A percentile compares a stretch with the other conserved stretches of the same genome.
Evolutionary conservation across 2,888 invertebrate genomes (phyloP).

Genomic region (Ectemnius cavifrons): DNA sequence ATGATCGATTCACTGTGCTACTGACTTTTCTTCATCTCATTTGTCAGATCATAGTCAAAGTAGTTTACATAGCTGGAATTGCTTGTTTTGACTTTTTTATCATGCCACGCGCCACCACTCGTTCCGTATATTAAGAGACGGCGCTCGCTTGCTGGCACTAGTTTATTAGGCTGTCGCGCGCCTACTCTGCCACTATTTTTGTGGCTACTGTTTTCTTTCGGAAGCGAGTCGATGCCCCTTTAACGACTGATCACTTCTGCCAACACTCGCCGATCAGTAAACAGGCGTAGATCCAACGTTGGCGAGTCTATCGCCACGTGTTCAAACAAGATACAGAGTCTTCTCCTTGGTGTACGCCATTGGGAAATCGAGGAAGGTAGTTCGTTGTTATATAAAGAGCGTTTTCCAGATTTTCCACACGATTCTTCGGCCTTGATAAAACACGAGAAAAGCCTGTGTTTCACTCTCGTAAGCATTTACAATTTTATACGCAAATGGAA

Average conservation of each 20-base stretch:
- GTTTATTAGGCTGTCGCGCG: too few species aligned
- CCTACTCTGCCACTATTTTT: not conserved
- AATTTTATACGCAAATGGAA: too few species aligned
- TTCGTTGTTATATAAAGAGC: not conserved
- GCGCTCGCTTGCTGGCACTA: too few species aligned
- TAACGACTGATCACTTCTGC: slow-evolving; percentile 6
- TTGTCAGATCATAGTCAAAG: too few species aligned
- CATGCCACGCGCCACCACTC: not conserved
- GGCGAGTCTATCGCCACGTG: slow-evolving; percentile 1
- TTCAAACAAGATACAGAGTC: slow-evolving; percentile 1
- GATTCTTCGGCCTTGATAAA: too few species aligned
- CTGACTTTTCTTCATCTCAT: too few species aligned
- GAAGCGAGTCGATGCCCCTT: not conserved
- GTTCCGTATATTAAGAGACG: not conserved
- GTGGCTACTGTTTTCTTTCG: not conserved
- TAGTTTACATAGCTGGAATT: too few species aligned
- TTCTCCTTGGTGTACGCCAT: not conserved
- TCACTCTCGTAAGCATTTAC: too few species aligned
- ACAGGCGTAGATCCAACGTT: not conserved
- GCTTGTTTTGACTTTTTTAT: too few species aligned
- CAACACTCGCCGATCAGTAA: slow-evolving; percentile 5
- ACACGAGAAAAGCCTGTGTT: too few species aligned
- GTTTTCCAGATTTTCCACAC: not conserved
- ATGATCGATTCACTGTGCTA: too few species aligned
- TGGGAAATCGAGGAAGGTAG: not conserved